Percentiles rank a stretch among this genome's conserved stretches.
Evolutionary conservation across 2,113 vertebrate species (phyloP).

Genomic region (Poicephalus gulielmi): DNA sequence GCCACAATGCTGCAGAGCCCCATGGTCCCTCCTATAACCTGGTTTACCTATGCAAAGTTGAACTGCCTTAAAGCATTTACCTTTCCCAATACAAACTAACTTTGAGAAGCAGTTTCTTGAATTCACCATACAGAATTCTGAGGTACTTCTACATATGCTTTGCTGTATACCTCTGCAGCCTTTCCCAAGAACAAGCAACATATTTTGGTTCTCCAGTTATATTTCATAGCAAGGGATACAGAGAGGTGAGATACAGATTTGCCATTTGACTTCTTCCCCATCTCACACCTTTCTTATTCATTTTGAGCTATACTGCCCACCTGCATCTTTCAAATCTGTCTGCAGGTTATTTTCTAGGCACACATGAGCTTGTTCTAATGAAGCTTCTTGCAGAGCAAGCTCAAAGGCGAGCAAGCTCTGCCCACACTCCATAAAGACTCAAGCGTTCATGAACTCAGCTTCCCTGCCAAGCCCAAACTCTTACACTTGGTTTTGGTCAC

Average conservation of each 20-base stretch:
- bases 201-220: neutral
- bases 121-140: neutral
- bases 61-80: neutral
- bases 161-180: neutral
- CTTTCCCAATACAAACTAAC: neutral
- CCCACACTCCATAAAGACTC: neutral
- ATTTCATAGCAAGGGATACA: neutral
- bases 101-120: neutral
- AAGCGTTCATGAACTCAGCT: fast-evolving
- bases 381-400: neutral
- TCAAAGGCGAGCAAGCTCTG: neutral
- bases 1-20: neutral
- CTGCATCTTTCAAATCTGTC: neutral
- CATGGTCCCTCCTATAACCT: neutral
- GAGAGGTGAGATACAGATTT: neutral
- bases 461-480: neutral
- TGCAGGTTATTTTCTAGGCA: neutral
- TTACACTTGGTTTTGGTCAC: neutral
- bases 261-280: neutral
- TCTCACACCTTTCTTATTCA: neutral
- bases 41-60: neutral
- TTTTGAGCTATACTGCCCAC: neutral
- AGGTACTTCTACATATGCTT: neutral
- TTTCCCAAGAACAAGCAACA: neutral
- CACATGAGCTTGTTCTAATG: neutral